Evolutionary conservation across 2,797 vertebrate genomes (phyloP).

Genomic region (Myripristis murdjan): DNA sequence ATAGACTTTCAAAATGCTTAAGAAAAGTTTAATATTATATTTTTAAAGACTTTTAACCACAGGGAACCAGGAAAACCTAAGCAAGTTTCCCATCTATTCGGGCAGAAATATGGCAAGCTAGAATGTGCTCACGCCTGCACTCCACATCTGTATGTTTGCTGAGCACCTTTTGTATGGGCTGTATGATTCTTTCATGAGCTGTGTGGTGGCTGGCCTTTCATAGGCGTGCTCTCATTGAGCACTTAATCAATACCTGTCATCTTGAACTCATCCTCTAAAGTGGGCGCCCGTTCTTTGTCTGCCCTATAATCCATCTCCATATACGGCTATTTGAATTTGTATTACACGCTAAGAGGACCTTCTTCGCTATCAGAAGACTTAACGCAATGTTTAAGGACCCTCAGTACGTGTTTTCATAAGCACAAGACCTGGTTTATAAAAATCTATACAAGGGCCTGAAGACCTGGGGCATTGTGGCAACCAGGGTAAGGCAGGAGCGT

Average conservation of each 20-base stretch:
- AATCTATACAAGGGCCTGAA: constrained; percentile 70
- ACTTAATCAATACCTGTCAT: constrained; percentile 87
- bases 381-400: constrained; percentile 80
- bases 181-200: constrained; percentile 84
- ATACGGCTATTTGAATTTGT: constrained; percentile 79
- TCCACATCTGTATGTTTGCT: constrained; percentile 63
- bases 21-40: constrained; percentile 44
- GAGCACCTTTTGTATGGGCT: constrained; percentile 62
- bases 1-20: constrained; percentile 33
- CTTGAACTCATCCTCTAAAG: constrained; percentile 81
- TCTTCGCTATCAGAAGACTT: constrained; percentile 76
- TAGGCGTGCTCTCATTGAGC: constrained; percentile 75
- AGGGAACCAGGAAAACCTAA: constrained; percentile 21
- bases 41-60: constrained; percentile 54
- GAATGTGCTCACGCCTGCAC: constrained; percentile 45
- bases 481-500: constrained; percentile 55
- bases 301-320: constrained; percentile 77
- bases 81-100: constrained; percentile 44
- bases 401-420: constrained; percentile 75
- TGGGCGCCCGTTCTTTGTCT: constrained; percentile 66
- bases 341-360: constrained; percentile 74
- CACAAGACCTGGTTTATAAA: constrained; percentile 67
- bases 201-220: constrained; percentile 75
- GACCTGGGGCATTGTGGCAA: constrained; percentile 61
- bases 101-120: constrained; percentile 35